Evolutionary conservation across 92 coral and sea anemone genomes (phyloP).

Genomic region (Epizoanthus rinbou): DNA sequence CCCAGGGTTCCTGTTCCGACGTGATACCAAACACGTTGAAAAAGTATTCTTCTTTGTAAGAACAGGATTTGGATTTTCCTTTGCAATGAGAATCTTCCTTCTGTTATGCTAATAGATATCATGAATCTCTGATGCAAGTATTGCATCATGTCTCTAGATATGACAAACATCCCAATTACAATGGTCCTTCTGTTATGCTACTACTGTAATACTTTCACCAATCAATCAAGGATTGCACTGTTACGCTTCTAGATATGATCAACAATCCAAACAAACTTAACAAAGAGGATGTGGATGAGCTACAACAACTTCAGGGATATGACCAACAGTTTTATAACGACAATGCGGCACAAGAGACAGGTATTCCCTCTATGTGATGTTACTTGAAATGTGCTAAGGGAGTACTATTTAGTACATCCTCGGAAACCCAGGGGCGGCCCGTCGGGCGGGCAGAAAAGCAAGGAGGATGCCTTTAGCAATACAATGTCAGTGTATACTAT

Average conservation of each 20-base stretch:
- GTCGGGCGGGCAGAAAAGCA: too few species aligned
- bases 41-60: too few species aligned
- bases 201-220: too few species aligned
- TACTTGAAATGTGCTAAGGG: too few species aligned
- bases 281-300: constrained; percentile 63
- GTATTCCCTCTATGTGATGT: constrained; percentile 16
- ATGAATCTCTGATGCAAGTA: neutral
- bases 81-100: too few species aligned
- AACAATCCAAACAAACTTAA: constrained; percentile 64
- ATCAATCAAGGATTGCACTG: neutral
- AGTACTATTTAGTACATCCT: too few species aligned
- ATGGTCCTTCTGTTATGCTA: neutral
- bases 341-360: constrained; percentile 85
- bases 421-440: too few species aligned
- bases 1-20: too few species aligned
- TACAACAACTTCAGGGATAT: constrained; percentile 69
- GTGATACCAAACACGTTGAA: too few species aligned
- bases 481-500: too few species aligned
- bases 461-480: too few species aligned
- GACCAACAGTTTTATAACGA: constrained; percentile 81
- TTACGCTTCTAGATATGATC: constrained; percentile 2
- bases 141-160: neutral
- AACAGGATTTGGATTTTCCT: too few species aligned
- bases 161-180: constrained; percentile 35
- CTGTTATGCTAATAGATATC: neutral